Percentiles rank a stretch among this genome's conserved stretches.
Evolutionary conservation across 2,888 invertebrate genomes (phyloP).

Genomic region (Dynastes maya): DNA sequence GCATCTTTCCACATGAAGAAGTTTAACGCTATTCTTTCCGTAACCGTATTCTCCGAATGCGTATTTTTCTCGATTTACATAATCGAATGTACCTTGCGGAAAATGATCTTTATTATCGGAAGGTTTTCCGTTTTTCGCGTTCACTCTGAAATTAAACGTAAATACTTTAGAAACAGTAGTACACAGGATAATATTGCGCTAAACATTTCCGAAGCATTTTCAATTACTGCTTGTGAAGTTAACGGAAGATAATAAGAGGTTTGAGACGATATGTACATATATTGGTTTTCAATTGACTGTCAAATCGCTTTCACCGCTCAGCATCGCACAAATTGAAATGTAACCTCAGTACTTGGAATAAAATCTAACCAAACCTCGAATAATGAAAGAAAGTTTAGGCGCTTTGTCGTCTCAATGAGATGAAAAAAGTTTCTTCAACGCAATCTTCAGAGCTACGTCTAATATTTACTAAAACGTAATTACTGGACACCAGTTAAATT

Average conservation of each 20-base stretch:
- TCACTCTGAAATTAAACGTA: slow-evolving; percentile 14
- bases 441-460: no score
- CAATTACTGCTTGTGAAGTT: neutral
- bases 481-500: no score
- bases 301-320: no score
- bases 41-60: slow-evolving; percentile 79
- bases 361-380: no score
- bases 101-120: slow-evolving; percentile 29
- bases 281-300: no score
- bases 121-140: slow-evolving; percentile 35
- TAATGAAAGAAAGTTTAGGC: no score
- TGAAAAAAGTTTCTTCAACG: no score
- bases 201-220: neutral
- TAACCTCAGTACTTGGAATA: no score
- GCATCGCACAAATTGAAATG: no score
- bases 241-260: neutral
- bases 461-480: no score
- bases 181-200: neutral
- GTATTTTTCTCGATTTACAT: slow-evolving; percentile 67
- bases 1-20: slow-evolving; percentile 81
- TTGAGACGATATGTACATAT: neutral
- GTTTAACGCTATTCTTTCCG: slow-evolving; percentile 84
- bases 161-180: neutral
- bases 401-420: no score
- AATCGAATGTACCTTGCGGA: slow-evolving; percentile 55